phyloP scores from a whole-genome alignment of 2,113 vertebrate genomes.

The Poecilia latipinna region DNA sequence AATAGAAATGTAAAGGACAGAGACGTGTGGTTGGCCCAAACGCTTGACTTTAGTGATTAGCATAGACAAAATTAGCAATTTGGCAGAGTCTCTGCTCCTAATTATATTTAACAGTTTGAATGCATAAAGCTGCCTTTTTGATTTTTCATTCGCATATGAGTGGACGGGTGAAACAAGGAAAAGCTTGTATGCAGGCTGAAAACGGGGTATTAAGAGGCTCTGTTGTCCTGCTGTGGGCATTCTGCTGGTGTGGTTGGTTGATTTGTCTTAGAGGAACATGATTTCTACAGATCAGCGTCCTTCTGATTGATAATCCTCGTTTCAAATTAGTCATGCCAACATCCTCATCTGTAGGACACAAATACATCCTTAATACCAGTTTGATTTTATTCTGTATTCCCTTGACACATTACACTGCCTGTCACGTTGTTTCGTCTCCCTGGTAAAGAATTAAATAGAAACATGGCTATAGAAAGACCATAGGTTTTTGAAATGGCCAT shows the following conservation, averaged over 20 bases:
- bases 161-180: neutral
- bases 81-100: neutral
- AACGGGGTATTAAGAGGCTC: neutral
- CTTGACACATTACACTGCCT: neutral
- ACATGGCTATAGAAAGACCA: too few relatives aligned
- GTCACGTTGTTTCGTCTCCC: neutral
- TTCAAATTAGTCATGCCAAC: neutral
- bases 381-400: neutral
- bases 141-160: neutral
- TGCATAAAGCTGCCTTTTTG: neutral
- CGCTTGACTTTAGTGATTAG: neutral
- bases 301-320: neutral
- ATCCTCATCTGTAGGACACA: neutral
- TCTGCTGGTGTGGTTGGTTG: neutral
- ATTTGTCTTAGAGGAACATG: neutral
- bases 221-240: neutral
- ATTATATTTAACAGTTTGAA: constrained; percentile 3
- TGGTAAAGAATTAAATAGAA: neutral
- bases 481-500: too few relatives aligned
- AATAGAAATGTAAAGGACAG: constrained; percentile 34
- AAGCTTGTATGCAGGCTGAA: neutral
- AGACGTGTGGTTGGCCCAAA: neutral
- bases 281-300: neutral
- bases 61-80: neutral
- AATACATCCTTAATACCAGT: neutral